A percentile compares a stretch with the other conserved stretches of the same genome.
These are phyloP conservation scores for Drosophila aldrichi DNA, from an alignment of 2,888 invertebrate genomes.

Conservation along the genomic window DNA sequence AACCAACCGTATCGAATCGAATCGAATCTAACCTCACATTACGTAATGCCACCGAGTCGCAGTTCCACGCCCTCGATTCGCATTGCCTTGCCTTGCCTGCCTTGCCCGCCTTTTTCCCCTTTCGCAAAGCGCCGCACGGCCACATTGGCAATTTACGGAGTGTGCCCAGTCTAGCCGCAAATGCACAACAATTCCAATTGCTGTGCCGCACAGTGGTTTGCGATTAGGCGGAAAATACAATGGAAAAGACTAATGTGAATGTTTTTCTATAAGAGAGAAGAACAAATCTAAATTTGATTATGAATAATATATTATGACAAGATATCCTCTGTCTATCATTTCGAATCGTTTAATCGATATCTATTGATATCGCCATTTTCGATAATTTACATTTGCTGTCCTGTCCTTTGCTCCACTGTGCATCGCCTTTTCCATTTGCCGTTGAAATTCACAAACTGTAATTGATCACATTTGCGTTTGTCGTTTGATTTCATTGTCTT, in stretches of 20 bases:
- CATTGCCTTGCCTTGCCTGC: not conserved
- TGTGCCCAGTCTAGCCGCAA: conserved; percentile 23
- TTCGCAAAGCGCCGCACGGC: conserved; percentile 7
- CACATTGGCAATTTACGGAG: conserved; percentile 35
- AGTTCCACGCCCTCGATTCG: not conserved
- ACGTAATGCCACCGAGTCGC: conserved; percentile 4
- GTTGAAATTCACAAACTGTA: conserved; percentile 69
- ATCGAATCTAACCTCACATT: conserved; percentile 9
- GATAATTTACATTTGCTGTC: not conserved
- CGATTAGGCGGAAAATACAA: not conserved
- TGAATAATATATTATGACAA: not conserved
- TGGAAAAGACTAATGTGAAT: not conserved
- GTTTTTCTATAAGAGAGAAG: not conserved
- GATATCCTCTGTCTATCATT: not conserved
- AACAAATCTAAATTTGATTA: too few species aligned
- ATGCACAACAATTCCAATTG: conserved; percentile 32
- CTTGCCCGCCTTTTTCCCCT: not conserved
- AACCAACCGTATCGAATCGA: not conserved
- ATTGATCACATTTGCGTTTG: conserved; percentile 76
- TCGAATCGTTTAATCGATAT: not conserved
- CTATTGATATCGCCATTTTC: not conserved
- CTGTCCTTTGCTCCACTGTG: conserved; percentile 2
- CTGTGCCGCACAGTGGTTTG: conserved; percentile 6
- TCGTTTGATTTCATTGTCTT: conserved; percentile 78
- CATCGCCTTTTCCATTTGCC: conserved; percentile 35